A percentile compares a stretch with the other conserved stretches of the same genome.
phyloP scores from a whole-genome alignment of 2,888 invertebrate species.

The Steinernema carpocapsae region DNA sequence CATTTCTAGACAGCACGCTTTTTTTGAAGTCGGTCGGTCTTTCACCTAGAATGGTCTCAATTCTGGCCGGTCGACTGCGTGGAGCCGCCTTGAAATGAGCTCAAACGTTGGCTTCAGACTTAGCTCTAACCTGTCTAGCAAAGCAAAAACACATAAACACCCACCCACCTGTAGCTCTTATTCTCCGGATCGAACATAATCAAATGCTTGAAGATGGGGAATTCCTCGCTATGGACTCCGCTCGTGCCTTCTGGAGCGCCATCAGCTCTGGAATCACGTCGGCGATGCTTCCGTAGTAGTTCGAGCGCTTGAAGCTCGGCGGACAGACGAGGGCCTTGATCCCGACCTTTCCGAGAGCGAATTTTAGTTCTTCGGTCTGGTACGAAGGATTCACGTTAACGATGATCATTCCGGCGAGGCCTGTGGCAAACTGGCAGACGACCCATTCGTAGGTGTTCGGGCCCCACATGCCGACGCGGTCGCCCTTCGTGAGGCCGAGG shows the following conservation, averaged over 20 bases:
- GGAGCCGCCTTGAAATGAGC: background rate
- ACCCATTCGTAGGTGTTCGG: slow-evolving; percentile 82
- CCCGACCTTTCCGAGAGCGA: slow-evolving; percentile 77
- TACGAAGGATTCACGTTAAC: slow-evolving; percentile 81
- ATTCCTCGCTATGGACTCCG: slow-evolving; percentile 52
- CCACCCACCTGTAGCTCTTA: slow-evolving; percentile 50
- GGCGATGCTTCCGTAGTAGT: slow-evolving; percentile 74
- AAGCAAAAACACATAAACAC: too few relatives aligned
- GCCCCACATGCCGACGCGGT: slow-evolving; percentile 81
- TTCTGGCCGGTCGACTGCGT: background rate
- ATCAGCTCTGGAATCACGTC: slow-evolving; percentile 64
- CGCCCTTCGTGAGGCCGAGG: slow-evolving; percentile 78
- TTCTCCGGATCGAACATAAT: slow-evolving; percentile 72
- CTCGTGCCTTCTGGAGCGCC: slow-evolving; percentile 54
- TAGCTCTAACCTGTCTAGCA: too few relatives aligned
- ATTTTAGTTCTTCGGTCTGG: slow-evolving; percentile 77
- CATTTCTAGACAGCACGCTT: too few relatives aligned
- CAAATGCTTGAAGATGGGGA: slow-evolving; percentile 72
- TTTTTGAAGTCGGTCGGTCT: too few relatives aligned
- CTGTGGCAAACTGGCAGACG: slow-evolving; percentile 77
- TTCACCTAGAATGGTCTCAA: too few relatives aligned
- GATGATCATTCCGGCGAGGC: slow-evolving; percentile 78
- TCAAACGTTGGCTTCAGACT: background rate
- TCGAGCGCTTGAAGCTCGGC: slow-evolving; percentile 75
- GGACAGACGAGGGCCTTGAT: slow-evolving; percentile 76